Conservation (phyloP, 2,113 vertebrate species). For the Callipepla squamata region DNA sequence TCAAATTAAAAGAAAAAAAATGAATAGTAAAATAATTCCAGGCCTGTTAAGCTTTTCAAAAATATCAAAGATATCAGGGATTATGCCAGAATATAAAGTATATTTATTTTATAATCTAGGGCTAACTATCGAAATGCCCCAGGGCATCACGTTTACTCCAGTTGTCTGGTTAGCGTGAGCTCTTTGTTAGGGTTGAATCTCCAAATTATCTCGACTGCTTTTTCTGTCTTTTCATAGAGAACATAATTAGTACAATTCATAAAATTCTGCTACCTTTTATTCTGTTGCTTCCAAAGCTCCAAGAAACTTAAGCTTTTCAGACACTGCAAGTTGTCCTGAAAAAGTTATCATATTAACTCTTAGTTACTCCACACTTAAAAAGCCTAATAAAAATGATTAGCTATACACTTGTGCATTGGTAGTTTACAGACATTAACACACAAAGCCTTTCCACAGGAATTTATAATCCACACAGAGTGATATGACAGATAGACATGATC, state of each 20-base stretch:
- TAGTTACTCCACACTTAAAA: background rate
- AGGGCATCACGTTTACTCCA: slow-evolving; percentile 2
- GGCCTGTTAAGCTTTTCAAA: background rate
- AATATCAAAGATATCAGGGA: background rate
- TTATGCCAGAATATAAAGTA: background rate
- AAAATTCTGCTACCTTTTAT: background rate
- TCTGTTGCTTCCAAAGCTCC: background rate
- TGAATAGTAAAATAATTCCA: background rate
- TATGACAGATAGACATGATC: background rate
- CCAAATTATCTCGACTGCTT: background rate
- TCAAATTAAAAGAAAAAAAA: background rate
- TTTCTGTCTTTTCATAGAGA: background rate
- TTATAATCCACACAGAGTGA: slow-evolving; percentile 22
- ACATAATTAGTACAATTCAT: background rate
- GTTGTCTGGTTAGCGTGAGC: background rate
- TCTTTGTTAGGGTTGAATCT: background rate
- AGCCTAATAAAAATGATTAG: background rate
- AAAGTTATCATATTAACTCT: background rate
- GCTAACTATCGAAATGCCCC: background rate
- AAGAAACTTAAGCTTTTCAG: background rate
- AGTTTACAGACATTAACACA: slow-evolving; percentile 24
- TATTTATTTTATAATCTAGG: background rate
- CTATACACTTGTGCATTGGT: background rate
- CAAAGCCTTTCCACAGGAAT: background rate
- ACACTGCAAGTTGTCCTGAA: background rate